phyloP scores from a whole-genome alignment of 2,113 vertebrate genomes.

The Pogonocichla stellata region DNA sequence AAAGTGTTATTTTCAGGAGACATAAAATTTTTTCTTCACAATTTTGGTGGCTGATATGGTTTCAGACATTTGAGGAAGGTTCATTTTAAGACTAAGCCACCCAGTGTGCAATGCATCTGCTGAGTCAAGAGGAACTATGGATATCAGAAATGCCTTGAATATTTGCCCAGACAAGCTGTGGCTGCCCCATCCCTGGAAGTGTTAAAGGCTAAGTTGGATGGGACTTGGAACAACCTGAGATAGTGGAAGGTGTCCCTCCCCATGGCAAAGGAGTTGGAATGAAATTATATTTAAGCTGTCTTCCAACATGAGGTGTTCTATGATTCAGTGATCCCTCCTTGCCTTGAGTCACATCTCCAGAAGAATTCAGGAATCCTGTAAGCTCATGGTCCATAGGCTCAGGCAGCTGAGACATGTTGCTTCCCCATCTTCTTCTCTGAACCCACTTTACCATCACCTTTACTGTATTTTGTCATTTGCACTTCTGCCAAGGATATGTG shows the following conservation, averaged over 20 bases:
- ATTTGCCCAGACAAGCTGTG: neutral
- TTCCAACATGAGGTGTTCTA: neutral
- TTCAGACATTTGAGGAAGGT: neutral
- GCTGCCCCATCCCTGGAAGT: neutral
- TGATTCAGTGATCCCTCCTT: neutral
- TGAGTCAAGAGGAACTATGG: fast-evolving
- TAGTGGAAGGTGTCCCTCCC: neutral
- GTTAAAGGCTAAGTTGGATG: neutral
- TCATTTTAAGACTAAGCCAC: neutral
- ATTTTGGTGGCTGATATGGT: neutral
- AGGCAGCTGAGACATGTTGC: neutral
- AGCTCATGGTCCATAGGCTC: neutral
- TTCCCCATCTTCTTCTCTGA: neutral
- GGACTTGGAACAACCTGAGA: fast-evolving
- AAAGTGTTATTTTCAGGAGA: neutral
- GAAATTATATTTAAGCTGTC: neutral
- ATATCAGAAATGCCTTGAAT: neutral
- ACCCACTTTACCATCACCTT: neutral
- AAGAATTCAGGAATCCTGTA: neutral
- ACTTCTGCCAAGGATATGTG: neutral
- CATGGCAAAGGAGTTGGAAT: fast-evolving
- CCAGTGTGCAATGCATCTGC: neutral
- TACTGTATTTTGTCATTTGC: neutral
- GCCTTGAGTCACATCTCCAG: neutral
- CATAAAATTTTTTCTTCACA: fast-evolving